Base-by-base conservation (phyloP, 2,888 invertebrate genomes). In the Hirtodrosophila trivittata region DNA sequence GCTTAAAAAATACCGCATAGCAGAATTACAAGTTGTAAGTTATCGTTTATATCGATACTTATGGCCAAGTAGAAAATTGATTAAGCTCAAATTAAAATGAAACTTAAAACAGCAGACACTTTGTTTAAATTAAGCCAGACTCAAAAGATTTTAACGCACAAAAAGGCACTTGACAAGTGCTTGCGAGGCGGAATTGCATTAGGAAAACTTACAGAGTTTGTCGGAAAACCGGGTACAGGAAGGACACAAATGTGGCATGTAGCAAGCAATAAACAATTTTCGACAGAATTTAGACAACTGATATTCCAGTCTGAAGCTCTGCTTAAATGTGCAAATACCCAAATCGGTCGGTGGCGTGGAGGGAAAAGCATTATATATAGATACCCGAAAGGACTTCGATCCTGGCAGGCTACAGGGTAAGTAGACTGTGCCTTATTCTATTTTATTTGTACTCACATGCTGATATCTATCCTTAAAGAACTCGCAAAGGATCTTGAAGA, bases 231-330 rank as follows among this genome's bases (percentile, higher is more conserved):
- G 1, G 86, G 85, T 1, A 46, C 57, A 0, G 81, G 73, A 0
- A 77, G 65, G 42, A 81, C 82, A 0, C 62, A 66, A 58, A 47
- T 77, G 38, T 82, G 82, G 82, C 46, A 54, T 46, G 77, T 65
- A 16, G 0, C 0, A 25, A 13, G 1, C 3, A 16, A 9, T 1
- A 12, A 32, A 5, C 7, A 13, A 43, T 26, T 21, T 0, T 5
- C 18, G 10, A 16, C 1, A 35, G 13, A 10, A 4, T 10, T 9
- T 1, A 14, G 13, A 3, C 7, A 9, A 33, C 6, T 12, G 0
- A 6, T 33, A 12, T 51, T 37, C 0, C 26, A 82, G 82, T 25
- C 38, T 82, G 28, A 50, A 67, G 33, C 59, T 82, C 0, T 75
- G 86, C 12, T 25, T 82, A 1, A 75, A 73, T 58, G 85, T 81